These are phyloP conservation scores for Scolopax rusticola DNA, from an alignment of 2,797 vertebrate genomes.

Conservation along the genomic window DNA sequence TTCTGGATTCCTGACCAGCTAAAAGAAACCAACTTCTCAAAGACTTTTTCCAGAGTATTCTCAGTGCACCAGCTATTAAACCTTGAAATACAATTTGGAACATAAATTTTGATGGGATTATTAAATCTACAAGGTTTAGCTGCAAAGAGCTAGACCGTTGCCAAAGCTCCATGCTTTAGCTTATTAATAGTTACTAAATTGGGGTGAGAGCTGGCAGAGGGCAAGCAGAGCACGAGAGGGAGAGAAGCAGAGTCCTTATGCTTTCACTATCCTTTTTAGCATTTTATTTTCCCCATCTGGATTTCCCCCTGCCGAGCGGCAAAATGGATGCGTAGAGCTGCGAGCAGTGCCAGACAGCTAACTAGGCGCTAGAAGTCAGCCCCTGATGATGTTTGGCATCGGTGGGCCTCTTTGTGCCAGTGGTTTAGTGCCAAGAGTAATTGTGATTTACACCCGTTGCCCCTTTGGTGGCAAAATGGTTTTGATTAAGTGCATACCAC, in stretches of 20 bases:
- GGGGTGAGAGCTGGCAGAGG: slow-evolving; percentile 64
- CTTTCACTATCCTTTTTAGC: slow-evolving; percentile 26
- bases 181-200: slow-evolving; percentile 73
- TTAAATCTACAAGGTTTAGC: slow-evolving; percentile 68
- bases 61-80: slow-evolving; percentile 44
- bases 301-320: slow-evolving; percentile 67
- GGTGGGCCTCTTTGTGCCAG: slow-evolving; percentile 74
- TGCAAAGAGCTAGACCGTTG: slow-evolving; percentile 50
- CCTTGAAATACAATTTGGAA: slow-evolving; percentile 62
- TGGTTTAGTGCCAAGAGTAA: slow-evolving; percentile 80
- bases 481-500: slow-evolving; percentile 85
- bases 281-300: slow-evolving; percentile 66
- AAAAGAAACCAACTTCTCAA: slow-evolving; percentile 13
- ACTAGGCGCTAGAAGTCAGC: slow-evolving; percentile 56
- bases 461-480: slow-evolving; percentile 84
- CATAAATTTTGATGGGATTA: slow-evolving; percentile 70
- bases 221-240: not conserved
- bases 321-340: slow-evolving; percentile 22
- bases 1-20: not conserved
- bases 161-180: slow-evolving; percentile 39
- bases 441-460: slow-evolving; percentile 81
- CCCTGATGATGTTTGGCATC: slow-evolving; percentile 70
- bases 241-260: slow-evolving; percentile 27
- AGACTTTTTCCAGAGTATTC: slow-evolving; percentile 17
- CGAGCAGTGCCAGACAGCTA: slow-evolving; percentile 59